Conservation (phyloP, 2,797 vertebrate genomes). For the Alcedo atthis region DNA sequence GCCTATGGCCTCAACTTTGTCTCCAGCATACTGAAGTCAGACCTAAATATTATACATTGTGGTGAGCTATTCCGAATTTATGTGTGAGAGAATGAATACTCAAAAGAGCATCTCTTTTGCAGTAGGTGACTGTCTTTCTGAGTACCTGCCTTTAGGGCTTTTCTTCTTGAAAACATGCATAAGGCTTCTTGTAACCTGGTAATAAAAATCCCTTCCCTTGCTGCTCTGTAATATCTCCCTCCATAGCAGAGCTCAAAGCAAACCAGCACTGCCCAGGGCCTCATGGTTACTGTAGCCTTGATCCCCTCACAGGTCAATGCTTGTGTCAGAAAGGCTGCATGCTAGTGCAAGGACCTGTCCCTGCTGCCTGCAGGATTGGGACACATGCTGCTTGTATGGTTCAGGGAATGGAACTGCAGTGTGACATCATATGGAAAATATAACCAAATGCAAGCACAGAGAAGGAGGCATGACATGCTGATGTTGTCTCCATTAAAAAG, state of each 20-base stretch:
- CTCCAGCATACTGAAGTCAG: background rate
- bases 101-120: background rate
- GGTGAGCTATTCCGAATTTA: background rate
- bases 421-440: background rate
- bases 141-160: background rate
- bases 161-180: background rate
- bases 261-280: background rate
- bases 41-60: background rate
- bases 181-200: background rate
- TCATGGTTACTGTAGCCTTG: background rate
- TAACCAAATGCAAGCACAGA: background rate
- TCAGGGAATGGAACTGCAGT: accelerated
- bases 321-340: background rate
- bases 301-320: background rate
- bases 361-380: background rate
- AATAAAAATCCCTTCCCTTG: background rate
- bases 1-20: background rate
- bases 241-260: background rate
- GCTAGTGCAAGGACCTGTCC: accelerated
- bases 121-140: background rate
- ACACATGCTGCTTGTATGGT: accelerated
- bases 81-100: accelerated
- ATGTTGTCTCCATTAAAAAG: background rate
- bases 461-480: background rate
- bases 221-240: background rate